Evolutionary conservation across 1,140 invertebrate genomes (phyloP), one percentile per base, ranked within the genome.

Genomic region (Uloborus diversus): DNA sequence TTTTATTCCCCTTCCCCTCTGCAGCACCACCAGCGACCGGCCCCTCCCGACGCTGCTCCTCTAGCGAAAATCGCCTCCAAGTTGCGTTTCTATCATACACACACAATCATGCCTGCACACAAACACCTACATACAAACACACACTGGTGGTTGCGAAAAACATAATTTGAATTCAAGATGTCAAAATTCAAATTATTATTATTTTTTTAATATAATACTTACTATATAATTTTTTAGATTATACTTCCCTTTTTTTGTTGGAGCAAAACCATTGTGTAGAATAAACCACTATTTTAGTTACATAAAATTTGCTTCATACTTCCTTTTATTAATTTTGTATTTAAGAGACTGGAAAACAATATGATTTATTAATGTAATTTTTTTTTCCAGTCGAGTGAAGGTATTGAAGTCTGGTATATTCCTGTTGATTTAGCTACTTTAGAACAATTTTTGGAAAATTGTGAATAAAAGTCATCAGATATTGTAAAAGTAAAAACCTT

Each of bases 401-500:
- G 75, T 17, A 32, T 49, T 32, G 75, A 79, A 27, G 17, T 68
- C 11, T 79, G 75, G 75, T 79, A 68, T 25, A 79, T 79, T 69
- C 75, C 75, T 59, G 64, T 79, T 13, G 75, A 79, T 32, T 5
- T 5, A 17, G 53, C 25, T 4, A 79, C 75, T 47, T 33, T 79
- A 27, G 51, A 57, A 23, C 51, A 68, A 27, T 79, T 79, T 79
- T 79, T 79, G 33, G 79, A 76, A 14, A 65, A 28, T 42, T 76
- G 61, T 65, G 61, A 76, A 76, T 76, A 65, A 59, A n/a, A n/a
- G 4, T 20, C n/a, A n/a, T n/a, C n/a, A n/a, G n/a, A n/a, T n/a
- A n/a, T n/a, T n/a, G n/a, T n/a, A n/a, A n/a, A n/a, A n/a, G n/a
- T n/a, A n/a, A n/a, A n/a, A n/a, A n/a, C n/a, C n/a, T n/a, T n/a